A percentile compares a stretch with the other conserved stretches of the same genome.
phyloP scores from a whole-genome alignment of 1,140 invertebrate genomes.

The Pogonus chalceus region DNA sequence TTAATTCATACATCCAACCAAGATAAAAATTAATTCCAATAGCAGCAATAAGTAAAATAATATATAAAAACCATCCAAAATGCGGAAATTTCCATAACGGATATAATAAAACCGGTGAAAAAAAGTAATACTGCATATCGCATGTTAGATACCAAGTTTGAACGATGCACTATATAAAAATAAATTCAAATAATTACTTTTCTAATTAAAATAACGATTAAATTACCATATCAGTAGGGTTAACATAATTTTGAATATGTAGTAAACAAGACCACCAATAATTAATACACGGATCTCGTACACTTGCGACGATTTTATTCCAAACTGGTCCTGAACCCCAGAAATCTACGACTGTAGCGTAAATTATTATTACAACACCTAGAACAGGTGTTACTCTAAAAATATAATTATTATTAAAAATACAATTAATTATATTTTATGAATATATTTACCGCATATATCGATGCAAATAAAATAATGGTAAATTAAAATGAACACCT shows the following conservation, averaged over 20 bases:
- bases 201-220: constrained; percentile 10
- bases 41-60: neutral
- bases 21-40: constrained; percentile 1
- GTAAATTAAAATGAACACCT: constrained; percentile 24
- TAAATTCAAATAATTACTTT: neutral
- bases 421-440: neutral
- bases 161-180: constrained; percentile 45
- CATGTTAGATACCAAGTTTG: constrained; percentile 57
- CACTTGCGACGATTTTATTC: constrained; percentile 20
- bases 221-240: constrained; percentile 24
- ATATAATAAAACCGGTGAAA: constrained; percentile 44
- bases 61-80: constrained; percentile 3
- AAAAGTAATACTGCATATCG: constrained; percentile 53
- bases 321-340: constrained; percentile 31
- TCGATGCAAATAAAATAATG: constrained; percentile 29
- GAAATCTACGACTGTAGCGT: constrained; percentile 29
- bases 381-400: constrained; percentile 35
- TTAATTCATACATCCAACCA: constrained; percentile 1
- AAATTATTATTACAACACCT: constrained; percentile 29
- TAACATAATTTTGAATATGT: constrained; percentile 32
- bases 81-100: constrained; percentile 30
- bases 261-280: constrained; percentile 37
- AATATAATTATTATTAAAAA: neutral
- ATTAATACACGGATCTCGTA: constrained; percentile 24
- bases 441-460: constrained; percentile 14